phyloP scores from a whole-genome alignment of 1,140 invertebrate species.

The Metopolophium dirhodum region DNA sequence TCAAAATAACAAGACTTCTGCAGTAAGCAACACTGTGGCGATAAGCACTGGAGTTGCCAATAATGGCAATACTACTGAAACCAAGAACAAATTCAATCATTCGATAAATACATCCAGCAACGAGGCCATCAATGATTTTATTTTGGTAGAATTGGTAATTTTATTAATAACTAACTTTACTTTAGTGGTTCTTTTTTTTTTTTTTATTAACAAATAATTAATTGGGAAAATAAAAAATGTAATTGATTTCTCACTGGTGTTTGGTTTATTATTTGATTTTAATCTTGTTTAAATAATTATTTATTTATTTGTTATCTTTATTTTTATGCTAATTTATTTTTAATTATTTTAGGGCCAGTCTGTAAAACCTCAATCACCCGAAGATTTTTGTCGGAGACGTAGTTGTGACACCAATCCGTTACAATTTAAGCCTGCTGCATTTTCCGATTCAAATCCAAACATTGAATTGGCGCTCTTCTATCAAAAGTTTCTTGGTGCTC shows the following conservation, averaged over 20 bases:
- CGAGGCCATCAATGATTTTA: conserved; percentile 68
- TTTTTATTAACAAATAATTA: conserved; percentile 28
- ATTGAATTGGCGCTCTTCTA: conserved; percentile 47
- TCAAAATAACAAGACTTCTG: background rate
- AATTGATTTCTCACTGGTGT: background rate
- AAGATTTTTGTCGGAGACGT: conserved; percentile 47
- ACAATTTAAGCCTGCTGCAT: conserved; percentile 52
- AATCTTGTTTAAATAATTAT: background rate
- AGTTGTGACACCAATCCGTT: conserved; percentile 49
- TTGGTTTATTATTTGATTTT: background rate
- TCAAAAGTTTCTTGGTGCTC: conserved; percentile 51
- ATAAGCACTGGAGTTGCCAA: conserved; percentile 62
- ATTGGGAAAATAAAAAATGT: background rate
- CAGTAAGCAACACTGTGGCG: background rate
- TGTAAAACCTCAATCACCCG: conserved; percentile 44
- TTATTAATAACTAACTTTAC: conserved; percentile 52
- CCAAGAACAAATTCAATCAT: conserved; percentile 62
- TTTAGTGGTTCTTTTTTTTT: conserved; percentile 31
- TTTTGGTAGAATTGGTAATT: conserved; percentile 78
- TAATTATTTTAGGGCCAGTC: conserved; percentile 41
- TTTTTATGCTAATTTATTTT: conserved; percentile 29
- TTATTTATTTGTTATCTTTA: background rate
- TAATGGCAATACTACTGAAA: conserved; percentile 65
- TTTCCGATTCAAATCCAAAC: conserved; percentile 51
- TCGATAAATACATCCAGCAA: conserved; percentile 63